These are phyloP conservation scores for Enteromius trimaculatus DNA, from an alignment of 2,797 vertebrate genomes.

Conservation along the genomic window DNA sequence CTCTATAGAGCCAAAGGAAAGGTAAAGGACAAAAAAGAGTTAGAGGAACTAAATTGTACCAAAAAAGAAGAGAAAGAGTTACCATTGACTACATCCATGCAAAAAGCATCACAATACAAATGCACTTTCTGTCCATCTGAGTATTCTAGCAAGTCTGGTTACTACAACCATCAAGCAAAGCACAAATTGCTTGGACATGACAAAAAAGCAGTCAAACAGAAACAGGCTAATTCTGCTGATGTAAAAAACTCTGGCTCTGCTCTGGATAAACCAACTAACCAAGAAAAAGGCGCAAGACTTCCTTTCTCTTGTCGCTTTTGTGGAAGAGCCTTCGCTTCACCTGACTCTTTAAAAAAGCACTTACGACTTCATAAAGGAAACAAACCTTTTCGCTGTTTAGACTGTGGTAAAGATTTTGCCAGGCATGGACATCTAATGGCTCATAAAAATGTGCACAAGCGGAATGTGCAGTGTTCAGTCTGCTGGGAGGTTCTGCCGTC, in stretches of 20 bases:
- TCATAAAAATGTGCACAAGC: conserved; percentile 76
- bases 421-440: conserved; percentile 65
- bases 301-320: conserved; percentile 73
- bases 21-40: conserved; percentile 45
- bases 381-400: conserved; percentile 75
- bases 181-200: conserved; percentile 72
- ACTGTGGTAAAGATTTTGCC: conserved; percentile 77
- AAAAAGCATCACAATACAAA: conserved; percentile 56
- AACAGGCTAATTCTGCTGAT: conserved; percentile 56
- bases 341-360: conserved; percentile 68
- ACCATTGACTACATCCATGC: neutral
- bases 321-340: conserved; percentile 66
- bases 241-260: conserved; percentile 22
- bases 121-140: conserved; percentile 75
- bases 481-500: conserved; percentile 76
- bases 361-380: conserved; percentile 71
- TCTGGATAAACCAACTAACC: conserved; percentile 28
- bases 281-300: conserved; percentile 28
- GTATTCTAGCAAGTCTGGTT: conserved; percentile 74
- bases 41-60: conserved; percentile 1
- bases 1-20: conserved; percentile 61
- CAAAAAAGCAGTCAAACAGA: conserved; percentile 66
- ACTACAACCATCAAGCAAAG: conserved; percentile 77
- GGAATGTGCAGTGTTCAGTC: conserved; percentile 78
- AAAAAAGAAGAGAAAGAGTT: conserved; percentile 25